These are phyloP conservation scores for Leptestheria dahalacensis DNA, from an alignment of 1,140 invertebrate genomes.

Conservation along the genomic window DNA sequence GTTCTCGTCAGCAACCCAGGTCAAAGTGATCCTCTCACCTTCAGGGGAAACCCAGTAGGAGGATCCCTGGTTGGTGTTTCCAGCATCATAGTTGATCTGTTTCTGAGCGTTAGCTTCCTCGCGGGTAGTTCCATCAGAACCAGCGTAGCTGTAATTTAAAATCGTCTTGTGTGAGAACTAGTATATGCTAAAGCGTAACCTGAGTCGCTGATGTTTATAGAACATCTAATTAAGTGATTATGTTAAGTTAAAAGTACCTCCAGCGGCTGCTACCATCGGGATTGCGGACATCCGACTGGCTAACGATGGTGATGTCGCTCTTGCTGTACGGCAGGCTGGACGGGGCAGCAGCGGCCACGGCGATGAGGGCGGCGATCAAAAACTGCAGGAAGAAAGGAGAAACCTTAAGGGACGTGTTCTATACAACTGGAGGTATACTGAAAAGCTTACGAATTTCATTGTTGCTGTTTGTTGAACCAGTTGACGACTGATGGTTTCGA, in stretches of 20 bases:
- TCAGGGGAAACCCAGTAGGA: conserved; percentile 33
- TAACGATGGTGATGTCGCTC: conserved; percentile 12
- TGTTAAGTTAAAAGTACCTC: too few species aligned
- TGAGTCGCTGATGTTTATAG: too few species aligned
- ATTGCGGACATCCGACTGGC: conserved; percentile 12
- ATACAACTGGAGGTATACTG: too few species aligned
- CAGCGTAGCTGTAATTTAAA: too few species aligned
- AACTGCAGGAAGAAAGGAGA: too few species aligned
- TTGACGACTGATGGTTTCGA: too few species aligned
- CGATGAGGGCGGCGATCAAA: conserved; percentile 14
- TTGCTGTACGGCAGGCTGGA: conserved; percentile 5
- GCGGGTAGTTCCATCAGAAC: conserved; percentile 38
- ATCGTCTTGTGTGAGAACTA: too few species aligned
- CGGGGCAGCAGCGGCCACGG: conserved; percentile 12
- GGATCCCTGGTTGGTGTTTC: conserved; percentile 40
- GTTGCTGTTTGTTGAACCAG: too few species aligned
- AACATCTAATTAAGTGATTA: too few species aligned
- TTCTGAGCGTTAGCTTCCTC: conserved; percentile 36
- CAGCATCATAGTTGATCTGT: conserved; percentile 31
- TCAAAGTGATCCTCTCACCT: conserved; percentile 26
- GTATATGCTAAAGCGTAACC: too few species aligned
- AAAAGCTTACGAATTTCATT: too few species aligned
- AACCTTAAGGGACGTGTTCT: too few species aligned
- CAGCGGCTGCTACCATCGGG: conserved; percentile 4
- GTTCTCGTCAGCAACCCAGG: conserved; percentile 46